These are phyloP conservation scores for Panagrolaimus sp. DNA, from an alignment of 1,140 invertebrate species.

Conservation along the genomic window DNA sequence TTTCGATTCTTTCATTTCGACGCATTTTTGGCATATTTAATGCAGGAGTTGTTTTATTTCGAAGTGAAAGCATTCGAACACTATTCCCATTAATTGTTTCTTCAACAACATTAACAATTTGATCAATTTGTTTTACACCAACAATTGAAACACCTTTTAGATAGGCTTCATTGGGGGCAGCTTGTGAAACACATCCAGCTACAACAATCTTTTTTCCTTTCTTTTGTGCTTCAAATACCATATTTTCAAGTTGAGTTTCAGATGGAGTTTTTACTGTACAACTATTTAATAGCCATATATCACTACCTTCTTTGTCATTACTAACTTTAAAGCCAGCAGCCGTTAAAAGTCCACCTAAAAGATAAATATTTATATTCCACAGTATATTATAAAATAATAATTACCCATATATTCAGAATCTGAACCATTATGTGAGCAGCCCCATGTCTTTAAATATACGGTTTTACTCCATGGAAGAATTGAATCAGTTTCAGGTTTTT, in stretches of 20 bases:
- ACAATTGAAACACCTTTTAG: slow-evolving; percentile 65
- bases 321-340: slow-evolving; percentile 9
- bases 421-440: slow-evolving; percentile 64
- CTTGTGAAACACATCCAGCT: slow-evolving; percentile 89
- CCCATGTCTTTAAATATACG: slow-evolving; percentile 38
- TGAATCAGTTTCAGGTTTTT: not conserved
- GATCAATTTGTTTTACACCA: slow-evolving; percentile 93
- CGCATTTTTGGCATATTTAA: slow-evolving; percentile 77
- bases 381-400: too few species aligned
- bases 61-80: slow-evolving; percentile 43
- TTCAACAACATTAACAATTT: slow-evolving; percentile 89
- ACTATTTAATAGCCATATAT: slow-evolving; percentile 90
- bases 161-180: slow-evolving; percentile 47
- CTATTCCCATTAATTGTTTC: slow-evolving; percentile 81
- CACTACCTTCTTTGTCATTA: slow-evolving; percentile 73
- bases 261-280: slow-evolving; percentile 88
- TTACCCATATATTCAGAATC: slow-evolving; percentile 87
- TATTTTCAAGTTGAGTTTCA: slow-evolving; percentile 91
- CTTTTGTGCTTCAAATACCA: slow-evolving; percentile 72
- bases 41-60: not conserved
- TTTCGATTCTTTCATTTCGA: slow-evolving; percentile 90
- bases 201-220: slow-evolving; percentile 79
- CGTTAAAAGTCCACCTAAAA: slow-evolving; percentile 75
- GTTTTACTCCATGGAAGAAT: slow-evolving; percentile 17
- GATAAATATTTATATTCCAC: too few species aligned